Conservation (phyloP, 2,888 invertebrate genomes). For the Dolomedes plantarius region DNA sequence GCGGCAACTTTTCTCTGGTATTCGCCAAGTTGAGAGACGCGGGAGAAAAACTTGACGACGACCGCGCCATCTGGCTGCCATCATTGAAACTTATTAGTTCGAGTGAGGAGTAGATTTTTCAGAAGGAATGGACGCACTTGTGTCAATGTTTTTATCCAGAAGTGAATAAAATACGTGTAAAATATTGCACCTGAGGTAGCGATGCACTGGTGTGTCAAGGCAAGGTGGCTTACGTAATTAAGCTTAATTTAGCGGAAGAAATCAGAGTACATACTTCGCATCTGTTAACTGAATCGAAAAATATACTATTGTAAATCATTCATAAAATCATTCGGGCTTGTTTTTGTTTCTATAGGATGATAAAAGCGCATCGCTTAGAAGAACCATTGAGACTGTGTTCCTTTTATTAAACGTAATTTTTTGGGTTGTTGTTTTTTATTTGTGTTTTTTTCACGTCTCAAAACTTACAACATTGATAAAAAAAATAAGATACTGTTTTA, state of each 20-base stretch:
- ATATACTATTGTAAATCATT: too few relatives aligned
- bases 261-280: neutral
- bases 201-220: neutral
- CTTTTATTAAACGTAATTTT: too few relatives aligned
- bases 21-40: neutral
- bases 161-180: neutral
- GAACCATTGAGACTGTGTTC: too few relatives aligned
- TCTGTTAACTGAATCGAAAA: too few relatives aligned
- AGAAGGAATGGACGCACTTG: neutral
- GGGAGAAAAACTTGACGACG: constrained; percentile 4
- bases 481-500: too few relatives aligned
- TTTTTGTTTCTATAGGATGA: too few relatives aligned
- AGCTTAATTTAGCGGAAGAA: neutral
- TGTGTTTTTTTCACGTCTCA: too few relatives aligned
- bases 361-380: too few relatives aligned
- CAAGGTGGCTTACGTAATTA: neutral
- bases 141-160: neutral
- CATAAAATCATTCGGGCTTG: too few relatives aligned
- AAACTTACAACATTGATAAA: too few relatives aligned
- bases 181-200: neutral
- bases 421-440: too few relatives aligned
- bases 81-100: neutral
- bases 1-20: neutral
- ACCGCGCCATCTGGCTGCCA: neutral
- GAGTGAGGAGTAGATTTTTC: neutral